These are phyloP conservation scores for Microhierax caerulescens DNA, from an alignment of 2,797 vertebrate genomes.

Conservation along the genomic window DNA sequence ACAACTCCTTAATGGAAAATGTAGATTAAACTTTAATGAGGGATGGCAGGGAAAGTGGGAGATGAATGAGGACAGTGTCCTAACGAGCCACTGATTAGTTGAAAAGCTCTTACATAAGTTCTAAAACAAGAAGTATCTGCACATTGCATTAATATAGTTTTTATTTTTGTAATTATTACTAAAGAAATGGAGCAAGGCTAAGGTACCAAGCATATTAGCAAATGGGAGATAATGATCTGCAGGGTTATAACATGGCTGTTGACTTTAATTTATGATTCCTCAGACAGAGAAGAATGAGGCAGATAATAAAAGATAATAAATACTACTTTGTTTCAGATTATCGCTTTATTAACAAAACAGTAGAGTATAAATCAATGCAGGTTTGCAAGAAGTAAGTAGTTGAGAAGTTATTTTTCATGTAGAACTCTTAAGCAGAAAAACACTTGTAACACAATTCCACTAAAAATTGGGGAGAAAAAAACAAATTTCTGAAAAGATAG, in stretches of 20 bases:
- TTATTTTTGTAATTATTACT: constrained; percentile 65
- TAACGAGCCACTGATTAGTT: not conserved
- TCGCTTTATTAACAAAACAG: constrained; percentile 71
- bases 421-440: not conserved
- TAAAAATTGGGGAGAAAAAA: not conserved
- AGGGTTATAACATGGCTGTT: constrained; percentile 69
- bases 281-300: constrained; percentile 65
- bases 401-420: not conserved
- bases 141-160: constrained; percentile 43
- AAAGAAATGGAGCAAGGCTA: constrained; percentile 25
- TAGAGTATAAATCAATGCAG: constrained; percentile 41
- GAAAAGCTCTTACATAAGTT: not conserved
- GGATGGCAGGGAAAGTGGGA: not conserved
- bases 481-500: not conserved
- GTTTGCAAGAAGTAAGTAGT: not conserved
- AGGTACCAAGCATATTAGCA: constrained; percentile 58
- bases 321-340: constrained; percentile 68
- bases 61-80: constrained; percentile 13
- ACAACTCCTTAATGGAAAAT: constrained; percentile 17
- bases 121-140: constrained; percentile 18
- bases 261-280: constrained; percentile 70
- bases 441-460: not conserved
- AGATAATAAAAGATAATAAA: constrained; percentile 70
- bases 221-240: constrained; percentile 72
- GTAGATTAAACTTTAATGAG: constrained; percentile 18